Conservation (phyloP, 2,113 vertebrate species). For the Actenoides hombroni region DNA sequence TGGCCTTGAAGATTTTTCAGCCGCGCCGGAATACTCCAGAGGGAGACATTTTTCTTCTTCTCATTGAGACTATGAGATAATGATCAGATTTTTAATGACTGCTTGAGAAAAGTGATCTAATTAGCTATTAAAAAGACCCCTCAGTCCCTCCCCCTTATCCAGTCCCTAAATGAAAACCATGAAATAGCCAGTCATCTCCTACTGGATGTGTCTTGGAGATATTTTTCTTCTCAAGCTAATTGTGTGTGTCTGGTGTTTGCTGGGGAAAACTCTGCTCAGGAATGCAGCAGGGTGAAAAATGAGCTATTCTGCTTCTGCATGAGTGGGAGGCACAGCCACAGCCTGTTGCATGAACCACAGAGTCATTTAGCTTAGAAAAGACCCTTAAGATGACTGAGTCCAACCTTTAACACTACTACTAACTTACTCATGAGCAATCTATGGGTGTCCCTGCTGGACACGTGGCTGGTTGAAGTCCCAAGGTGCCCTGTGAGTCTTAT, state of each 20-base stretch:
- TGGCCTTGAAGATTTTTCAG: conserved; percentile 49
- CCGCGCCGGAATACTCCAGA: neutral
- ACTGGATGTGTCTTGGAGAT: neutral
- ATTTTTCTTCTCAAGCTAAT: conserved; percentile 31
- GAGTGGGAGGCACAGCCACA: neutral
- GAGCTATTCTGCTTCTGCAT: neutral
- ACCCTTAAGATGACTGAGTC: neutral
- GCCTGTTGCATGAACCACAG: rapidly evolving
- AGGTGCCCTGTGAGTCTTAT: neutral
- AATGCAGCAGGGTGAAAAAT: neutral
- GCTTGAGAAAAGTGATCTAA: conserved; percentile 60
- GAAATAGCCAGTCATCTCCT: neutral
- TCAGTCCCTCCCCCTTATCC: neutral
- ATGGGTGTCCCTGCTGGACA: neutral
- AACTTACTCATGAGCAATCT: neutral
- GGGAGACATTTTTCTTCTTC: conserved; percentile 49
- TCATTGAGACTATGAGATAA: conserved; percentile 49
- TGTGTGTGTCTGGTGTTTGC: neutral
- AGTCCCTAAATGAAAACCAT: conserved; percentile 20
- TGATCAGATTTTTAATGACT: conserved; percentile 69
- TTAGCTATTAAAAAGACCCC: conserved; percentile 45
- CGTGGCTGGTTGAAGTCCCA: neutral
- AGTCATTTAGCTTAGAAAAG: neutral
- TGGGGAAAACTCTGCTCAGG: neutral
- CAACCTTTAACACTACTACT: rapidly evolving